phyloP scores from a whole-genome alignment of 2,113 vertebrate genomes.

The Bombycilla garrulus region DNA sequence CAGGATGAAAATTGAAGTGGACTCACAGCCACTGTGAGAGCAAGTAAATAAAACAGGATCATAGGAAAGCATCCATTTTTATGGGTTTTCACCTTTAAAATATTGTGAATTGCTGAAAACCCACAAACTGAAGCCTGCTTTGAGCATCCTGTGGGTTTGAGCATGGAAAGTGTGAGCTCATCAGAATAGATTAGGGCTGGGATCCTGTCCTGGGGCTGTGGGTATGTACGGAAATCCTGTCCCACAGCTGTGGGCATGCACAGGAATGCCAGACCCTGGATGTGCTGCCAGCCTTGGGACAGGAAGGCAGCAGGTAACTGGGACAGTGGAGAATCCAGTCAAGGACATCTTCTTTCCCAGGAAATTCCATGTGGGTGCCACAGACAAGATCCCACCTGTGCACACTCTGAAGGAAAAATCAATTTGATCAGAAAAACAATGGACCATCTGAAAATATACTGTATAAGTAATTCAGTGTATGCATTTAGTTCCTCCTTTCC shows the following conservation, averaged over 20 bases:
- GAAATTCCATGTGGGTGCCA: not conserved
- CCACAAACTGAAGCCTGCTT: not conserved
- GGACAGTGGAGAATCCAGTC: not conserved
- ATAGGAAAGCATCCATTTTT: not conserved
- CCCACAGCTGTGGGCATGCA: not conserved
- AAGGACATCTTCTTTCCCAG: not conserved
- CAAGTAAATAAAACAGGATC: not conserved
- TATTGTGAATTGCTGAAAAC: not conserved
- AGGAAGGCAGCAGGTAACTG: not conserved
- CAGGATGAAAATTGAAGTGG: not conserved
- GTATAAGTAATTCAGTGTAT: not conserved
- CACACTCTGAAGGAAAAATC: not conserved
- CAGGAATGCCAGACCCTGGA: not conserved
- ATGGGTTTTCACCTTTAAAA: not conserved
- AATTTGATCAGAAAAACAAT: not conserved
- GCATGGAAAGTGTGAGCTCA: accelerated
- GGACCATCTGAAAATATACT: not conserved
- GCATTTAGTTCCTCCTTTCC: not conserved
- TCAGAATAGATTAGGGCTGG: not conserved
- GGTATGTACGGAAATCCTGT: not conserved
- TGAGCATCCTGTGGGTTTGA: not conserved
- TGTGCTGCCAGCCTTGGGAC: accelerated
- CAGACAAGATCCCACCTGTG: not conserved
- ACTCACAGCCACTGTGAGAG: not conserved
- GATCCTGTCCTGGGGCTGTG: not conserved